phyloP scores from a whole-genome alignment of 2,888 invertebrate species.

The Harpagoxenus sublaevis region DNA sequence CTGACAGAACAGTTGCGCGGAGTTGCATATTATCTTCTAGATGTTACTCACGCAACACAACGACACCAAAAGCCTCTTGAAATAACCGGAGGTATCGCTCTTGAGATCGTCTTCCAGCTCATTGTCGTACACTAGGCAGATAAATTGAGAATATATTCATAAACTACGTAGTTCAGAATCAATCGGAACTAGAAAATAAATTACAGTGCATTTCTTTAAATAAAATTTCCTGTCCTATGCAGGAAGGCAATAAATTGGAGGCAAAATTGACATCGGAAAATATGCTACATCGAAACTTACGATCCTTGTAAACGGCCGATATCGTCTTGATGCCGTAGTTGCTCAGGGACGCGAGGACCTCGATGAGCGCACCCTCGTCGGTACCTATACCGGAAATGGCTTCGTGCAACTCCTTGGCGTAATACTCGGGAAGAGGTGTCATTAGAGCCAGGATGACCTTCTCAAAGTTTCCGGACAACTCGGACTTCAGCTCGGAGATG shows the following conservation, averaged over 20 bases:
- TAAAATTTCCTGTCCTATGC: background rate
- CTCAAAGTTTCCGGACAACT: conserved; percentile 96
- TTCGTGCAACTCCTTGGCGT: conserved; percentile 93
- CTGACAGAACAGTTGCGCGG: background rate
- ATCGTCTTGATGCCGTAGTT: conserved; percentile 94
- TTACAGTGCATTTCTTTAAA: background rate
- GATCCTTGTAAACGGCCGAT: conserved; percentile 91
- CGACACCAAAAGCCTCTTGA: conserved; percentile 95
- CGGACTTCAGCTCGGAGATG: conserved; percentile 94
- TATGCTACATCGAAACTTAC: conserved; percentile 88
- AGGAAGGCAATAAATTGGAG: background rate
- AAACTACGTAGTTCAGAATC: background rate
- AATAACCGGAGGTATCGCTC: conserved; percentile 96
- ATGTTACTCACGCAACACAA: conserved; percentile 88
- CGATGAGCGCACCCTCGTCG: conserved; percentile 92
- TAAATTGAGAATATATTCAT: conserved; percentile 18
- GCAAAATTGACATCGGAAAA: background rate
- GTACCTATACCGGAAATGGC: conserved; percentile 91
- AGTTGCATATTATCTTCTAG: background rate
- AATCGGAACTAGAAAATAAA: background rate
- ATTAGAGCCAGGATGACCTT: conserved; percentile 93
- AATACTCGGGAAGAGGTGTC: conserved; percentile 94
- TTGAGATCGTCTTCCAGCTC: conserved; percentile 93
- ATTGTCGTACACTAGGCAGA: conserved; percentile 91
- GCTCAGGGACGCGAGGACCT: conserved; percentile 95